A percentile compares a stretch with the other conserved stretches of the same genome.
phyloP scores from a whole-genome alignment of 2,888 invertebrate genomes.

The Scrobipalpa costella region DNA sequence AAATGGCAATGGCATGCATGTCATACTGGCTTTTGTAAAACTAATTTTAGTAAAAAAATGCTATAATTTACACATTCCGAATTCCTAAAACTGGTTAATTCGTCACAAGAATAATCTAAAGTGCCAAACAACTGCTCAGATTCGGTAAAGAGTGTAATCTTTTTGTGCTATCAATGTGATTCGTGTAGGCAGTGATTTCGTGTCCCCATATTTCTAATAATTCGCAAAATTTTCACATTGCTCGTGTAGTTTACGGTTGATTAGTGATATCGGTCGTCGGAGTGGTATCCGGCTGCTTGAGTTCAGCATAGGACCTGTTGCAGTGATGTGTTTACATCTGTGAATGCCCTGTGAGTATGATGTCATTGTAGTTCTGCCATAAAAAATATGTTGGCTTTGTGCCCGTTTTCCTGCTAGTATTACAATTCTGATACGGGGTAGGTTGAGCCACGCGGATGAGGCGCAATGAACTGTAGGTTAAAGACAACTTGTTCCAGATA shows the following conservation, averaged over 20 bases:
- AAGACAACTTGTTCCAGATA: conserved; percentile 56
- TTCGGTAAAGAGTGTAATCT: conserved; percentile 42
- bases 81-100: conserved; percentile 39
- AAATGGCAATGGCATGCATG: conserved; percentile 77
- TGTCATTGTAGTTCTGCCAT: conserved; percentile 75
- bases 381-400: conserved; percentile 79
- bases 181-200: conserved; percentile 70
- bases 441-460: conserved; percentile 66
- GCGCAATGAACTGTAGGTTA: conserved; percentile 67
- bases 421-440: conserved; percentile 60
- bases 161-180: conserved; percentile 50
- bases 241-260: conserved; percentile 44
- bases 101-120: conserved; percentile 37
- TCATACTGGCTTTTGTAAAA: conserved; percentile 67
- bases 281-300: conserved; percentile 42
- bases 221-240: conserved; percentile 52
- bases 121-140: conserved; percentile 52
- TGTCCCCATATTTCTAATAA: conserved; percentile 62
- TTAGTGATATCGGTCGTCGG: conserved; percentile 43
- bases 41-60: conserved; percentile 58
- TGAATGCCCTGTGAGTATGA: conserved; percentile 77
- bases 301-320: conserved; percentile 51
- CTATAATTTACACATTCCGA: conserved; percentile 48
- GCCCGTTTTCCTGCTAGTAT: conserved; percentile 75
- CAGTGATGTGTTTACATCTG: conserved; percentile 78